Evolutionary conservation across 2,797 vertebrate species (phyloP).

Genomic region (Dendrocincla tyrannina): DNA sequence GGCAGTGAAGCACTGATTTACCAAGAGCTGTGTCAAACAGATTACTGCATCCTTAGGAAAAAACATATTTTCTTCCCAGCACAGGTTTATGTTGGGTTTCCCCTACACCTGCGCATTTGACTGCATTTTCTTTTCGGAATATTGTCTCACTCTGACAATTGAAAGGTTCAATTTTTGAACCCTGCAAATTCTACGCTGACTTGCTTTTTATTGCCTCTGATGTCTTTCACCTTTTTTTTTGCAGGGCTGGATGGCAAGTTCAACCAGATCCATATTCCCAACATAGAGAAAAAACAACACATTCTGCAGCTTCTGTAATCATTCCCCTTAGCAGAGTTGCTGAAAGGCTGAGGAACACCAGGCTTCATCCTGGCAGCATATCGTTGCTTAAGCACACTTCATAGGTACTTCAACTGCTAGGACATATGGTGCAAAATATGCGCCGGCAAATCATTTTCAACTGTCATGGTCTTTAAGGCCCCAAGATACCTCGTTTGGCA

Average conservation of each 20-base stretch:
- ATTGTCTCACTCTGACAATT: neutral
- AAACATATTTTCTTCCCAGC: neutral
- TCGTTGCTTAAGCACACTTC: conserved; percentile 1
- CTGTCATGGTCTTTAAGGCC: neutral
- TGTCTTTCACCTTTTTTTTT: neutral
- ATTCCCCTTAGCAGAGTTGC: neutral
- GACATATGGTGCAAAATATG: conserved; percentile 32
- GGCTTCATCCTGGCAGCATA: neutral
- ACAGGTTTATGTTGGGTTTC: neutral
- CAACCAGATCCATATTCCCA: neutral
- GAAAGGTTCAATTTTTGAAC: neutral
- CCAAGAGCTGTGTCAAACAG: conserved; percentile 8
- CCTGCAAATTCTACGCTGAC: neutral
- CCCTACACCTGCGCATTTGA: accelerated
- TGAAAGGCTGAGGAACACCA: conserved; percentile 22
- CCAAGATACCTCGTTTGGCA: accelerated
- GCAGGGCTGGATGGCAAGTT: neutral
- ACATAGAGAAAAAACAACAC: neutral
- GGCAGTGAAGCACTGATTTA: conserved; percentile 8
- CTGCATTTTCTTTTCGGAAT: neutral
- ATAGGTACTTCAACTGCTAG: neutral
- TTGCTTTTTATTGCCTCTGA: neutral
- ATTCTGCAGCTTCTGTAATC: conserved; percentile 1
- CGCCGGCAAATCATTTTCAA: neutral
- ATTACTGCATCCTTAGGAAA: conserved; percentile 26